Evolutionary conservation across 1,140 invertebrate genomes (phyloP).

Genomic region (Leptonema lineaticorne): DNA sequence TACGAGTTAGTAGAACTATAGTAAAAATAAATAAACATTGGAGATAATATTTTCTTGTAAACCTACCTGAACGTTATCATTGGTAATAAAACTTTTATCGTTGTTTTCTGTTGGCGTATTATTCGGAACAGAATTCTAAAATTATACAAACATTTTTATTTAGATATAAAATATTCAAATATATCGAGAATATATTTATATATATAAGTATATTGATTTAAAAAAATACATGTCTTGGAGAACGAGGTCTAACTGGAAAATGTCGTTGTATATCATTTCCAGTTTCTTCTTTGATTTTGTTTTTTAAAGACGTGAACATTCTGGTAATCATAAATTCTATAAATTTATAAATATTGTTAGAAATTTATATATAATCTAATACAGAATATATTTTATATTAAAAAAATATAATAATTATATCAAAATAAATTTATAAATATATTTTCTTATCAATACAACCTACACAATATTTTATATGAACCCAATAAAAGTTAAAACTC

Average conservation of each 20-base stretch:
- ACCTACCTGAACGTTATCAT: background rate
- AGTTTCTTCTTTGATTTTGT: constrained; percentile 74
- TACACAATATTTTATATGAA: too few species aligned
- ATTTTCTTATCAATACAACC: too few species aligned
- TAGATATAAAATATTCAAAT: background rate
- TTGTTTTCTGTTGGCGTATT: background rate
- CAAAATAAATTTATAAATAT: background rate
- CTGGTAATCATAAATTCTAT: constrained; percentile 36
- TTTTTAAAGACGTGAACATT: constrained; percentile 70
- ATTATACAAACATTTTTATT: too few species aligned
- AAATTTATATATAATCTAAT: background rate
- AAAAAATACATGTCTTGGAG: constrained; percentile 26
- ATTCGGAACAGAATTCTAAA: background rate
- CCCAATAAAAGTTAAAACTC: too few species aligned
- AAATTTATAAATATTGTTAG: background rate
- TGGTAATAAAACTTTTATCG: background rate
- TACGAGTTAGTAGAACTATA: background rate
- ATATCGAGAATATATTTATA: too few species aligned
- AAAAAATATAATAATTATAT: too few species aligned
- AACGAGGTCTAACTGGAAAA: constrained; percentile 30
- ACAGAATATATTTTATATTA: background rate
- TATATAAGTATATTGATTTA: too few species aligned
- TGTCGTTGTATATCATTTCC: constrained; percentile 62
- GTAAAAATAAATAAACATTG: background rate
- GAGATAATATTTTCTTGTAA: background rate